A percentile compares a stretch with the other conserved stretches of the same genome.
These are phyloP conservation scores for Alouatta palliata DNA, from an alignment of 2,113 vertebrate genomes.

Conservation along the genomic window DNA sequence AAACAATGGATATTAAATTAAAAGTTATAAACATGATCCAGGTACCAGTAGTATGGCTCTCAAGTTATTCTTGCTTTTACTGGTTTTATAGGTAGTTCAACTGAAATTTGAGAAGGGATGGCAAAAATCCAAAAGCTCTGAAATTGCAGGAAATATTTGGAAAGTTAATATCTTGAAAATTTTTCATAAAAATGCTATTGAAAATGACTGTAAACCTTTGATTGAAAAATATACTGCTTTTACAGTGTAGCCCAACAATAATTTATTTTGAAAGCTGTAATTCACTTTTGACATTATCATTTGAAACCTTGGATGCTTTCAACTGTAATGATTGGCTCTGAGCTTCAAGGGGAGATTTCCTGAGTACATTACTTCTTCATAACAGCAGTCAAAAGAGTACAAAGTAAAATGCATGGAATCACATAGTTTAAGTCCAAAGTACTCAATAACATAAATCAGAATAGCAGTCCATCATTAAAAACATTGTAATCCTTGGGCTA, in stretches of 20 bases:
- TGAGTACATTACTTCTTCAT: conserved; percentile 57
- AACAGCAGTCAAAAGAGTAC: conserved; percentile 48
- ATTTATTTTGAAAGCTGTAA: conserved; percentile 75
- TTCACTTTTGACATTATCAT: conserved; percentile 72
- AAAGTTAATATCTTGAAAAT: conserved; percentile 49
- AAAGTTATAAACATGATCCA: background rate
- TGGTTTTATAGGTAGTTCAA: background rate
- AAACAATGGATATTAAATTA: background rate
- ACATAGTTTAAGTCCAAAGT: conserved; percentile 43
- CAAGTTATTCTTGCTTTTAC: background rate
- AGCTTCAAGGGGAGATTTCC: conserved; percentile 46
- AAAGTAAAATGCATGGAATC: conserved; percentile 55
- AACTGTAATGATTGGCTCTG: conserved; percentile 61
- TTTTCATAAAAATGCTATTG: background rate
- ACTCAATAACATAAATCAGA: conserved; percentile 18
- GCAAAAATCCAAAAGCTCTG: background rate
- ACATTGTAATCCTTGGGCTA: background rate
- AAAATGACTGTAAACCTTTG: conserved; percentile 40
- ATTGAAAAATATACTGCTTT: conserved; percentile 25
- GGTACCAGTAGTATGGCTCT: background rate
- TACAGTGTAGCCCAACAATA: conserved; percentile 44
- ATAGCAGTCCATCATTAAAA: conserved; percentile 56
- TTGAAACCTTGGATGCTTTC: conserved; percentile 56
- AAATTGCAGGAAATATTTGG: conserved; percentile 50
- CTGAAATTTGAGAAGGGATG: background rate